phyloP scores from a whole-genome alignment of 2,797 vertebrate genomes.

The Hydrocynus forskahlii region DNA sequence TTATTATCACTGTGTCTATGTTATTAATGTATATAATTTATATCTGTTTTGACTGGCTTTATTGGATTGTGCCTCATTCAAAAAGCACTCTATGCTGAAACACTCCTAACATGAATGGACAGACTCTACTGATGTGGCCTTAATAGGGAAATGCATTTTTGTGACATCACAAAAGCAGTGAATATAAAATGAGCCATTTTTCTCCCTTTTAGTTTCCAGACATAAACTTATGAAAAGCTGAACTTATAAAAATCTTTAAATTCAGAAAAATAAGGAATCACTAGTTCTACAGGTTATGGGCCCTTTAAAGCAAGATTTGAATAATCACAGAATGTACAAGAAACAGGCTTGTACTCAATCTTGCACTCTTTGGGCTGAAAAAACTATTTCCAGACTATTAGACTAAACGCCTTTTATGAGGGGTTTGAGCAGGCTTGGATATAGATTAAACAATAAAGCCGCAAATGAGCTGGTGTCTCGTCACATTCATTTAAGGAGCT shows the following conservation, averaged over 20 bases:
- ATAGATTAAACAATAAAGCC: constrained; percentile 71
- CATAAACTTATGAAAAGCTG: no score
- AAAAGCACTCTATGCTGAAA: no score
- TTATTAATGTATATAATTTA: no score
- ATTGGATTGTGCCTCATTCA: not conserved
- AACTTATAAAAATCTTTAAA: no score
- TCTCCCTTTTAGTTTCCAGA: no score
- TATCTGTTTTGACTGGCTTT: no score
- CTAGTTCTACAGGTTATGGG: not conserved
- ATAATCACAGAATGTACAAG: constrained; percentile 10
- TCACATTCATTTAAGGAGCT: constrained; percentile 55
- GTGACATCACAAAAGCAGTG: not conserved
- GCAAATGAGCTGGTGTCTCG: constrained; percentile 54
- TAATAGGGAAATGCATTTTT: not conserved
- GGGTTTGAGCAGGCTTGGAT: constrained; percentile 38
- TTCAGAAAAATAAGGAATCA: no score
- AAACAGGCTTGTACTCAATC: constrained; percentile 7
- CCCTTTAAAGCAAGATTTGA: constrained; percentile 13
- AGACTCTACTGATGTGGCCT: not conserved
- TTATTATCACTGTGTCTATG: no score
- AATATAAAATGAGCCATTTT: no score
- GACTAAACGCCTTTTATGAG: not conserved
- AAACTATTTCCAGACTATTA: constrained; percentile 3
- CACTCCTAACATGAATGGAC: not conserved
- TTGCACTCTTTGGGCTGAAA: constrained; percentile 8